Base-by-base conservation (phyloP, 2,797 vertebrate genomes). In the Myotis myotis region DNA sequence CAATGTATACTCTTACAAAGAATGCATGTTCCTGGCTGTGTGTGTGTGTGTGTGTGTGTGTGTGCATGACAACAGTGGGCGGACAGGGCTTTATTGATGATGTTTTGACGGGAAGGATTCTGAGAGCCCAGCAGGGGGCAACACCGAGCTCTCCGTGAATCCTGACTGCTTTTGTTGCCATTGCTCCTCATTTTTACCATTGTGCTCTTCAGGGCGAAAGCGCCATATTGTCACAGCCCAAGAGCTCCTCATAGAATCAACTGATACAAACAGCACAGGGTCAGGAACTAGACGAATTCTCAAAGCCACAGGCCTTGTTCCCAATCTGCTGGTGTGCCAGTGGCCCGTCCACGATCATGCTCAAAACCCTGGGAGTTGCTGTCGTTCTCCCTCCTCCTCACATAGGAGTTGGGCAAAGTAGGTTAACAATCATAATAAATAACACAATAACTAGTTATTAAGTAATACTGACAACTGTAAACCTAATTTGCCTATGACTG, bases 51-150 rank as follows among this genome's bases (percentile, higher is more conserved):
- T n/a, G 76, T 55, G 60, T 10, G 76, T 47, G 36, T 20, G 11
- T 16, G 11, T 11, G 55, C n/a, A 9, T 36, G 20, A 8, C 30
- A 51, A 81, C 0, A 19, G n/a, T 44, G 68, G 62, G 80, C 84
- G 33, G 60, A 95, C 83, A 91, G 87, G 33, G 20, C 57, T 51
- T 96, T 96, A 95, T 66, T 87, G 91, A 94, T 81, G 89, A 70
- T 17, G 22, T 44, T 84, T 91, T 57, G 30, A 96, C 93, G 95
- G 87, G 91, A 94, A 95, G 93, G 80, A 75, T n/a, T 87, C 89
- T 88, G 57, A 38, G 89, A 41, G 49, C 87, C 89, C 95, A 91
- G 89, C 85, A 94, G 93, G 80, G 84, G 91, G 84, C 78, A 71
- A 93, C 84, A 38, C 64, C 0, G n/a, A 86, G 49, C 87, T 38